Conservation (phyloP, 1,140 invertebrate genomes). For the Sycophaga agraensis region DNA sequence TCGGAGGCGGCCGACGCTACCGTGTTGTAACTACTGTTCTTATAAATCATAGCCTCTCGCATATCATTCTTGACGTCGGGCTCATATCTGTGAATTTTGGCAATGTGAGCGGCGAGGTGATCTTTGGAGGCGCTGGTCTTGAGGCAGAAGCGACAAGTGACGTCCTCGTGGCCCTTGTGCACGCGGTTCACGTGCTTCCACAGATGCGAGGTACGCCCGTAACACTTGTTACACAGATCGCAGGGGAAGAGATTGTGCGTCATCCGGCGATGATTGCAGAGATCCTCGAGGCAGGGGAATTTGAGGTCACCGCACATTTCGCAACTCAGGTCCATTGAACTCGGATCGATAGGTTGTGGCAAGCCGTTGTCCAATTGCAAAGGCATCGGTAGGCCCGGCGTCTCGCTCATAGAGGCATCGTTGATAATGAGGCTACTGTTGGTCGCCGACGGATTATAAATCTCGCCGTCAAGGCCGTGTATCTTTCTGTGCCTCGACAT, state of each 20-base stretch:
- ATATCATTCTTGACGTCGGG: conserved; percentile 41
- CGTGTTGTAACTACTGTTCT: background rate
- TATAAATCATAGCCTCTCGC: conserved; percentile 33
- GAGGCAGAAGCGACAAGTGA: conserved; percentile 63
- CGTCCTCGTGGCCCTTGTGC: conserved; percentile 64
- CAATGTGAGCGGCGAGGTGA: conserved; percentile 62
- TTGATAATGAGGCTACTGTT: conserved; percentile 22
- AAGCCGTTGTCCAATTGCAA: conserved; percentile 15
- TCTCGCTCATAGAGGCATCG: background rate
- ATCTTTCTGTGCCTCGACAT: conserved; percentile 61
- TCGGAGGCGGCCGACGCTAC: conserved; percentile 33
- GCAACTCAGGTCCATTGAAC: conserved; percentile 49
- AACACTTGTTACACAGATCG: conserved; percentile 66
- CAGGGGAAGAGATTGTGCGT: conserved; percentile 63
- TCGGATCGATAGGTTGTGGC: conserved; percentile 10
- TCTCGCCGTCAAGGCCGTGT: conserved; percentile 47
- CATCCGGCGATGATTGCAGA: conserved; percentile 60
- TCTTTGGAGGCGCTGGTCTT: conserved; percentile 65
- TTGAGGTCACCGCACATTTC: conserved; percentile 52
- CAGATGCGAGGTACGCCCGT: conserved; percentile 64
- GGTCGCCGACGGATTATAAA: conserved; percentile 3
- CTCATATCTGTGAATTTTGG: conserved; percentile 61
- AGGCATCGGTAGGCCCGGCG: background rate
- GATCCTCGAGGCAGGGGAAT: conserved; percentile 56
- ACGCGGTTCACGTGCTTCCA: conserved; percentile 68